Percentiles rank a stretch among this genome's conserved stretches.
These are phyloP conservation scores for Cyphotilapia sp. DNA, from an alignment of 2,113 vertebrate species.

Conservation along the genomic window DNA sequence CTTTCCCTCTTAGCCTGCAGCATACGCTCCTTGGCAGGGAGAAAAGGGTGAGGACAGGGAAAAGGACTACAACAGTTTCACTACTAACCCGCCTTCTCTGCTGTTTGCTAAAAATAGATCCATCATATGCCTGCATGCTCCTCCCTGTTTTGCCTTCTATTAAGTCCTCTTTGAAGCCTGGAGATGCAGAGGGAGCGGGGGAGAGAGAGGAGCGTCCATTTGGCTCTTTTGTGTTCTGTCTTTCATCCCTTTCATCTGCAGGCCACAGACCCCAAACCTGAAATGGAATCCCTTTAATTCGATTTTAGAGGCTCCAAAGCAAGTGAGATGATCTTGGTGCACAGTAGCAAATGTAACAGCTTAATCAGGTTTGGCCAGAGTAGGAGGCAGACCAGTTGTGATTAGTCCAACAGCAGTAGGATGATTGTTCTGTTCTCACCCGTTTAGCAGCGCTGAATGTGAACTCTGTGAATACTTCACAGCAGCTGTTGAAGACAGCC, in stretches of 20 bases:
- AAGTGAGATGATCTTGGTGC: not conserved
- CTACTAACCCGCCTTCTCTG: constrained; percentile 18
- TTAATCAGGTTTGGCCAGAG: constrained; percentile 43
- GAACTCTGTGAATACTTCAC: not conserved
- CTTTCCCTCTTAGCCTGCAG: not conserved
- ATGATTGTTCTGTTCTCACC: not conserved
- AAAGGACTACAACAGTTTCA: constrained; percentile 27
- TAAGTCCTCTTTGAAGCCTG: constrained; percentile 51
- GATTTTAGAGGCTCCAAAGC: constrained; percentile 34
- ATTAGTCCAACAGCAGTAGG: not conserved
- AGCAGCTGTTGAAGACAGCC: not conserved
- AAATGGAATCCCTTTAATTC: constrained; percentile 57
- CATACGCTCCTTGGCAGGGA: not conserved
- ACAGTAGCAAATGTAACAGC: constrained; percentile 16
- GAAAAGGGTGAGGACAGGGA: constrained; percentile 14
- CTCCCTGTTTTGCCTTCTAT: constrained; percentile 46
- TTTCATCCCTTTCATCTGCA: constrained; percentile 27
- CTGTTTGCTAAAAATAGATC: constrained; percentile 55
- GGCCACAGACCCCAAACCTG: constrained; percentile 37
- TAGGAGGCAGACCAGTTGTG: not conserved
- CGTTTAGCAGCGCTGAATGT: not conserved
- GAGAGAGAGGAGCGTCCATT: constrained; percentile 31
- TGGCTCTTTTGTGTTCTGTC: constrained; percentile 27
- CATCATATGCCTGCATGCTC: constrained; percentile 46
- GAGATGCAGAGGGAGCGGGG: constrained; percentile 3